Base-by-base conservation (phyloP, 2,888 invertebrate species). In the Euplexia lucipara region DNA sequence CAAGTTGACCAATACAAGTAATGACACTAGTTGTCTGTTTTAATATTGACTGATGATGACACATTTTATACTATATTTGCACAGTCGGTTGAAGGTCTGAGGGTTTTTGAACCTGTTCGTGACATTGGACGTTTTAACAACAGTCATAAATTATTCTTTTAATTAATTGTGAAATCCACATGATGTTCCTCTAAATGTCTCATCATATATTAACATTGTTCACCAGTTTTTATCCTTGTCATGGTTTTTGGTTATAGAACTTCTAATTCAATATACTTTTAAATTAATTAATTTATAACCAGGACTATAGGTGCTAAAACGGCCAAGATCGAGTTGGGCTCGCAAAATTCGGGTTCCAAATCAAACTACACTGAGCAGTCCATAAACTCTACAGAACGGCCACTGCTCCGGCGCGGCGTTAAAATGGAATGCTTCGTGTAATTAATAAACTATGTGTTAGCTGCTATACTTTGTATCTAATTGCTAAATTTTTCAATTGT, bases 21-120 rank as follows among this genome's bases (percentile, higher is more conserved):
- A 66, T 66, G 65, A 65, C 62, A 70, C 60, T 73, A 64, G 61
- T 71, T 66, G 61, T 60, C 58, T 59, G 58, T 70, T n/a, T 59
- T 68, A 74, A 74, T 65, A 70, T 59, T 70, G 78, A 74, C 60
- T 61, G 52, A 66, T 60, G 35, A 70, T 79, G 60, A 62, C 62
- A 64, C 61, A 71, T 47, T 26, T 26, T 59, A 57, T 37, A 30
- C 42, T 39, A 44, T 44, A 77, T 74, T 74, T 53, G 37, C 59
- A 77, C 44, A 65, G 39, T 35, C 44, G 44, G 72, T 74, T 74
- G 74, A 77, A 74, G 74, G 78, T 60, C 78, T 49, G 20, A 75
- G 47, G 76, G 72, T 59, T 73, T 64, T 71, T 74, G 72, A 74
- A 74, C 72, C 59, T 44, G n/a, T 42, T 60, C 18, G 47, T 64